Conservation (phyloP, 30 jellyfish, hydroid and myxozoan species). For the Nemopilema nomurai region DNA sequence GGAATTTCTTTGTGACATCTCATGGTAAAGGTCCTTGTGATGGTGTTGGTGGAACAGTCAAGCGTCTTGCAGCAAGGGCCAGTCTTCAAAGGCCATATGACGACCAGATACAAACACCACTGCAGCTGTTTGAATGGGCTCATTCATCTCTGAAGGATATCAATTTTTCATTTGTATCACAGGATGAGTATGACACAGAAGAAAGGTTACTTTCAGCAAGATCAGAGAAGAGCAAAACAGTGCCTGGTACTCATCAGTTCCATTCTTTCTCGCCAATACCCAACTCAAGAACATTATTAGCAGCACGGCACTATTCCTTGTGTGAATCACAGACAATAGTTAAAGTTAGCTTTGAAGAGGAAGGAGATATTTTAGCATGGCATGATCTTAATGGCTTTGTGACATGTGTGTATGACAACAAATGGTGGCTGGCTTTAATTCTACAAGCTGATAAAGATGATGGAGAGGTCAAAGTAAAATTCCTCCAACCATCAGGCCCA, state of each 20-base stretch:
- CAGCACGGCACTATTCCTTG: conserved; percentile 26
- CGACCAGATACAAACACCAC: conserved; percentile 34
- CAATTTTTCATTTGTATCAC: conserved; percentile 5
- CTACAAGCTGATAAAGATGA: background rate
- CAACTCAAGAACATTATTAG: conserved; percentile 8
- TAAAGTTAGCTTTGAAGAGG: background rate
- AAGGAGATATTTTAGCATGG: conserved; percentile 3
- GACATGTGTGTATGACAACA: conserved; percentile 35
- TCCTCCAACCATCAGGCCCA: conserved; percentile 54
- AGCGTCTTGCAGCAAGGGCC: conserved; percentile 54
- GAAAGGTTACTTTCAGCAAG: conserved; percentile 13
- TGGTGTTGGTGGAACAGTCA: conserved; percentile 35
- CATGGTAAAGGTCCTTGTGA: conserved; percentile 64
- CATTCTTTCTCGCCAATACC: conserved; percentile 31
- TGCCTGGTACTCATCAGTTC: conserved; percentile 30
- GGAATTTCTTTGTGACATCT: conserved; percentile 43
- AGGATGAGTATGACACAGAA: background rate
- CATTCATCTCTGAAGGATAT: conserved; percentile 6
- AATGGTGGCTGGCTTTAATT: conserved; percentile 43
- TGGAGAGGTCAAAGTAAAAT: conserved; percentile 20
- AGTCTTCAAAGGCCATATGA: conserved; percentile 44
- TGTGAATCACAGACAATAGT: background rate
- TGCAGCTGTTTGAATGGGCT: conserved; percentile 34
- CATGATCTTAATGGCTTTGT: conserved; percentile 5
- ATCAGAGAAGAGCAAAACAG: conserved; percentile 5